These are phyloP conservation scores for Antennarius striatus DNA, from an alignment of 2,113 vertebrate species.

Conservation along the genomic window DNA sequence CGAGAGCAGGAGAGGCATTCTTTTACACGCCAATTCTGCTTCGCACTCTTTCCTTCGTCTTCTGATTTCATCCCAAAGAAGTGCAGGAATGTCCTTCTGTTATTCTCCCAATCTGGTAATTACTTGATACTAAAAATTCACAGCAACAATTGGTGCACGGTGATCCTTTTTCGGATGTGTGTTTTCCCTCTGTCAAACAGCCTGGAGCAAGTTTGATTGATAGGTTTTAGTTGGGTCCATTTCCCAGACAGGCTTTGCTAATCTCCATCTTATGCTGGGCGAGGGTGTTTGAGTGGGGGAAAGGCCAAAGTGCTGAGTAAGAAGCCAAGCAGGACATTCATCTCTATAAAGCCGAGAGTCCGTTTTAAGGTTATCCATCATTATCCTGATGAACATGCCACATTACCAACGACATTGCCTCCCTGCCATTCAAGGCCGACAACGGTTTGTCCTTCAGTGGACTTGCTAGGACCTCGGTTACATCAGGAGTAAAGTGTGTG, in stretches of 20 bases:
- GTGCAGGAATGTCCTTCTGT: neutral
- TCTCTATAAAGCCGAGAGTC: slow-evolving; percentile 78
- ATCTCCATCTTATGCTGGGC: slow-evolving; percentile 76
- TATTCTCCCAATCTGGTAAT: slow-evolving; percentile 41
- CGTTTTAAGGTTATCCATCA: slow-evolving; percentile 85
- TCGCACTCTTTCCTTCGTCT: slow-evolving; percentile 20
- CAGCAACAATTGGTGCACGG: slow-evolving; percentile 60
- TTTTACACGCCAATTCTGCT: slow-evolving; percentile 37
- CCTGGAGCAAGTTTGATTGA: slow-evolving; percentile 73
- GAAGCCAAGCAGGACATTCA: slow-evolving; percentile 79
- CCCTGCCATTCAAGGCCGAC: slow-evolving; percentile 71
- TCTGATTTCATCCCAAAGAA: slow-evolving; percentile 16
- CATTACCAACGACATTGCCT: slow-evolving; percentile 65
- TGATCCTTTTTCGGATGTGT: slow-evolving; percentile 34
- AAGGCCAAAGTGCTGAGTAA: slow-evolving; percentile 82
- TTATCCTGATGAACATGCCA: slow-evolving; percentile 81
- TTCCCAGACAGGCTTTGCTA: slow-evolving; percentile 78
- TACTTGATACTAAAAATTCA: slow-evolving; percentile 45
- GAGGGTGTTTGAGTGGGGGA: slow-evolving; percentile 68
- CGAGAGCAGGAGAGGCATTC: slow-evolving; percentile 47
- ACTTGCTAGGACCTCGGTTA: slow-evolving; percentile 48
- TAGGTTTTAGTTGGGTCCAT: slow-evolving; percentile 79
- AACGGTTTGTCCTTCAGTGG: slow-evolving; percentile 71
- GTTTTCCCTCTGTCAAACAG: slow-evolving; percentile 70
- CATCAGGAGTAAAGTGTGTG: slow-evolving; percentile 12